Base-by-base conservation (phyloP, 1,140 invertebrate genomes). In the Aplysia californica region DNA sequence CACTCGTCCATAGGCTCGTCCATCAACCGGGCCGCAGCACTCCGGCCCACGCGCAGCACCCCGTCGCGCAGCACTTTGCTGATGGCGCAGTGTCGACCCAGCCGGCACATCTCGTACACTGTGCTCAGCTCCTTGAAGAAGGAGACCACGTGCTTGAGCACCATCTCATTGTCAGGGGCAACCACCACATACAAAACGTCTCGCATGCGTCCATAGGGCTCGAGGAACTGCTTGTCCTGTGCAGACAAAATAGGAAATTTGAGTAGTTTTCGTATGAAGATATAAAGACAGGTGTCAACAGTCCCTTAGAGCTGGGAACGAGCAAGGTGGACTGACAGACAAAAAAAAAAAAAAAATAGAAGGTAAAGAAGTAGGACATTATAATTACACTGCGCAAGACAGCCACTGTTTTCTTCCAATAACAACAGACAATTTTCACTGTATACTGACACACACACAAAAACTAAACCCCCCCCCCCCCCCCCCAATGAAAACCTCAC, bases 141-240 rank as follows among this genome's bases (percentile, higher is more conserved):
- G 0, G 92, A 92, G 78, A 94, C 93, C 0, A 96, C 94, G 85
- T 94, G 93, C 31, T 92, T 92, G 10, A 96, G 89, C 36, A 98
- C 92, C 70, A 93, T 94, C 67, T 97, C 96, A 85, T 94, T 95
- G 84, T 99, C 97, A 0, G 98, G 97, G 23, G 96, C 94, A 0
- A 99, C 92, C 5, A 98, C 96, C 38, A 99, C 92, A 86, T 99
- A 99, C 3, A 96, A 96, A 2, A 99, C 93, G 87, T 99, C 97
- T 33, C 97, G 92, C 0, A 94, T 92, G 84, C 96, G 96, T 6
- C 96, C 94, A 88, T 97, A 99, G 0, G 98, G 98, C 88, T 99
- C 97, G 2, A 99, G 90, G 0, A 96, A 91, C 1, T 98, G 91
- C 84, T 97, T 96, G 87, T 99, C 97, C 91, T 91, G 83, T 65